These are phyloP conservation scores for Heliconius aoede DNA, from an alignment of 2,888 invertebrate genomes.

Conservation along the genomic window DNA sequence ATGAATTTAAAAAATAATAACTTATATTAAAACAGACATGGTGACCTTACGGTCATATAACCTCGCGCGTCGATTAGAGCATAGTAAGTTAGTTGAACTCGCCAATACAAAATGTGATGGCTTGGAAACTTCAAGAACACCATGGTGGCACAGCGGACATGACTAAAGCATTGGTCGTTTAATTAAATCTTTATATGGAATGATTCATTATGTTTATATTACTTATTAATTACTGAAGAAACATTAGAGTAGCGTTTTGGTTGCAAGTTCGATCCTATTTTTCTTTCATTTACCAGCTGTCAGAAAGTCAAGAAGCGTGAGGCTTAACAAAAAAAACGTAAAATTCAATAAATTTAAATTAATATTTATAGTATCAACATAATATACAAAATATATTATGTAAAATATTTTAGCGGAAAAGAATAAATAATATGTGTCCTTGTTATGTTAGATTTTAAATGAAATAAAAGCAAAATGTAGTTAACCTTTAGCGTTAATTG, in stretches of 20 bases:
- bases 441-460: conserved; percentile 3
- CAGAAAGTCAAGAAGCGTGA: too few species aligned
- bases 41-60: background rate
- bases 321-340: too few species aligned
- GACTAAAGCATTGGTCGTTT: background rate
- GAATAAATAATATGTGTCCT: conserved; percentile 1
- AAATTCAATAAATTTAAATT: too few species aligned
- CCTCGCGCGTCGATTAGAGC: background rate
- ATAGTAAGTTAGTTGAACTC: conserved; percentile 5
- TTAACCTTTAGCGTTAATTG: conserved; percentile 18
- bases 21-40: background rate
- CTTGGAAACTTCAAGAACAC: background rate
- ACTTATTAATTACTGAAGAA: background rate
- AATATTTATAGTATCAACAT: too few species aligned
- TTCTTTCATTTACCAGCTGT: too few species aligned
- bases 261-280: too few species aligned
- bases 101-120: background rate
- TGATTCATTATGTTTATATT: background rate
- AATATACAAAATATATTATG: too few species aligned
- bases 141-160: background rate
- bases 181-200: background rate
- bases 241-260: background rate
- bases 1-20: background rate
- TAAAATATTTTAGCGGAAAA: background rate
- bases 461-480: background rate